Base-by-base conservation (phyloP, 2,888 invertebrate species). In the Erebia palarica region DNA sequence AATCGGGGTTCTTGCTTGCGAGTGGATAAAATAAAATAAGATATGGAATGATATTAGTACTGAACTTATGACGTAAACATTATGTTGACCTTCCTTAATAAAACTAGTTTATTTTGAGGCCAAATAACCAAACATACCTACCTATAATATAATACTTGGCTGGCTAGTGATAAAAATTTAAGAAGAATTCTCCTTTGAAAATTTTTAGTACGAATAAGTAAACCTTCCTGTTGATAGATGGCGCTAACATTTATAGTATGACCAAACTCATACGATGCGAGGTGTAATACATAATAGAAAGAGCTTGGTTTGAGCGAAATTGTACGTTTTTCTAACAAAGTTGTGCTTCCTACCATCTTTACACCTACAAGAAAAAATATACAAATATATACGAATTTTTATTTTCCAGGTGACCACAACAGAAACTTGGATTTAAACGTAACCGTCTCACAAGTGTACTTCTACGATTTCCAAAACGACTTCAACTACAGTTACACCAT, bases 401-500 rank as follows among this genome's bases (percentile, higher is more conserved):
- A 36, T 61, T 10, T 66, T 86, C 3, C 89, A 93, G 92, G 92
- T 82, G 85, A 91, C 65, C 91, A 91, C 76, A 84, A 86, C 77
- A 88, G 85, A 75, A 80, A 79, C 0, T 74, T 84, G n/a, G 78
- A 87, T 71, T 78, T 84, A 7, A 87, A 87, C 68, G 84, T 92
- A 69, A 87, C 87, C 70, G 85, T 86, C 65, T 78, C 86, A 0
- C 81, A 85, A 72, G 81, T 92, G 0, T 92, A 84, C 77, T 86
- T 92, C 78, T 92, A 92, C 77, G 93, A 93, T 75, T 92, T 93
- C 80, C 81, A 88, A 61, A 91, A 91, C 73, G 86, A 91, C 72
- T 85, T 84, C 76, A 90, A 91, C 75, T 73, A 87, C 9, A 83
- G 82, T 1, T 88, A 81, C 64, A 85, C 83, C 0, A 86, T 92